phyloP scores from a whole-genome alignment of 2,888 invertebrate genomes.

The Hirtodrosophila confusa region DNA sequence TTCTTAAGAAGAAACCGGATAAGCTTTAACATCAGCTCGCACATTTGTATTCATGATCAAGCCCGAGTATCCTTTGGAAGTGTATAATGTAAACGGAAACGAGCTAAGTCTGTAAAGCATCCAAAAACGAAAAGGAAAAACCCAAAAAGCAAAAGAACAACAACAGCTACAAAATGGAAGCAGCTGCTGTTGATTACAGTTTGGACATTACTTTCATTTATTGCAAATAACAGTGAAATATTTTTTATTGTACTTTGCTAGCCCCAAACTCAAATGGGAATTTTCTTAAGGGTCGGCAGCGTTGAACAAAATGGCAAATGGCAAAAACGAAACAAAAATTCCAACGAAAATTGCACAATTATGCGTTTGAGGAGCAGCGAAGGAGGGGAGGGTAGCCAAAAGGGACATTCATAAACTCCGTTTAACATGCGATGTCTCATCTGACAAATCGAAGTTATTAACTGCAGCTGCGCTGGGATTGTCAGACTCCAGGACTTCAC shows the following conservation, averaged over 20 bases:
- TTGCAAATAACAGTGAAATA: slow-evolving; percentile 72
- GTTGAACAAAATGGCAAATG: slow-evolving; percentile 27
- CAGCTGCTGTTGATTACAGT: slow-evolving; percentile 78
- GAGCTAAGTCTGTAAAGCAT: slow-evolving; percentile 40
- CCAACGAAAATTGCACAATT: slow-evolving; percentile 59
- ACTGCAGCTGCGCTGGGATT: slow-evolving; percentile 61
- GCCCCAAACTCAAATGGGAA: slow-evolving; percentile 38
- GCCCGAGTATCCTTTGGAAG: not conserved
- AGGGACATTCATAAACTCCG: slow-evolving; percentile 29
- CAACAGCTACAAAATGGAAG: slow-evolving; percentile 31
- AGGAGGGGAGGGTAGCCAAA: not conserved
- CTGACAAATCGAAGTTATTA: slow-evolving; percentile 68
- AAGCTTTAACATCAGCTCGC: too few species aligned
- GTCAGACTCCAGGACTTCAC: slow-evolving; percentile 19
- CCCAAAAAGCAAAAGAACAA: slow-evolving; percentile 20
- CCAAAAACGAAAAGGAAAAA: slow-evolving; percentile 20
- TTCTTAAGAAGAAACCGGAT: too few species aligned
- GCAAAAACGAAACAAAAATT: slow-evolving; percentile 12
- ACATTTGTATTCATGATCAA: not conserved
- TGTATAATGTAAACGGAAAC: slow-evolving; percentile 3
- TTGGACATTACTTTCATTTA: slow-evolving; percentile 76
- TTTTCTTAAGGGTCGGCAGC: slow-evolving; percentile 12
- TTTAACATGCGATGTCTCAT: slow-evolving; percentile 31
- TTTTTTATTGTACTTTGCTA: slow-evolving; percentile 63
- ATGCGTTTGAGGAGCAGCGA: slow-evolving; percentile 23